Base-by-base conservation (phyloP, 1,140 invertebrate species). In the Cydia strobilella region DNA sequence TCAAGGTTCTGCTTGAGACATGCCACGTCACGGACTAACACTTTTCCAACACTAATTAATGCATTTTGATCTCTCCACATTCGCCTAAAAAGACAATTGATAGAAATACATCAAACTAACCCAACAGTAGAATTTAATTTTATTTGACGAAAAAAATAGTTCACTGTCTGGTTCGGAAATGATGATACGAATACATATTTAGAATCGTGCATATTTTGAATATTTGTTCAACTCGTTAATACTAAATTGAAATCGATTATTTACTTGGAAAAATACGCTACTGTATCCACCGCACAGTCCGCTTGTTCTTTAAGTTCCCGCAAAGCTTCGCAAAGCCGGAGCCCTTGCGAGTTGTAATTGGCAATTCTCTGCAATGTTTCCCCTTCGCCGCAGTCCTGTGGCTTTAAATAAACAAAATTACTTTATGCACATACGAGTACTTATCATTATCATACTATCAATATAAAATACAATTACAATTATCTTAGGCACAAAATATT, bases 231-330 rank as follows among this genome's bases (percentile, higher is more conserved):
- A 51, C 1, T 15, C 2, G 1, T 15, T 15, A 18, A 18, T n/a
- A 12, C 39, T n/a, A n/a, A 51, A n/a, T n/a, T 6, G 6, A 51
- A 51, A 51, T 18, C 2, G 9, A 10, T 20, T 48, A 27, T 13
- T 74, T 87, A 90, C 90, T 87, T 91, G n/a, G 84, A 83, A 20
- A 92, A 74, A 31, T 86, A 77, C n/a, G 84, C 84, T 15, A 90
- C 76, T 10, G 80, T 80, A 6, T 87, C 81, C 31, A 91, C 81
- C 59, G 82, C 84, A 27, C 79, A 77, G 66, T 88, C 87, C 2
- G 90, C 85, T 74, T 77, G 76, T 10, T 76, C 74, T 69, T 91
- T 91, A 0, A 90, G 72, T 25, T 86, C 82, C 0, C 85, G 83
- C 20, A 93, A 83, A 59, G 82, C 39, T 23, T 90, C 88, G 74